A percentile compares a stretch with the other conserved stretches of the same genome.
These are phyloP conservation scores for Spodoptera exigua DNA, from an alignment of 2,888 invertebrate species.

Conservation along the genomic window DNA sequence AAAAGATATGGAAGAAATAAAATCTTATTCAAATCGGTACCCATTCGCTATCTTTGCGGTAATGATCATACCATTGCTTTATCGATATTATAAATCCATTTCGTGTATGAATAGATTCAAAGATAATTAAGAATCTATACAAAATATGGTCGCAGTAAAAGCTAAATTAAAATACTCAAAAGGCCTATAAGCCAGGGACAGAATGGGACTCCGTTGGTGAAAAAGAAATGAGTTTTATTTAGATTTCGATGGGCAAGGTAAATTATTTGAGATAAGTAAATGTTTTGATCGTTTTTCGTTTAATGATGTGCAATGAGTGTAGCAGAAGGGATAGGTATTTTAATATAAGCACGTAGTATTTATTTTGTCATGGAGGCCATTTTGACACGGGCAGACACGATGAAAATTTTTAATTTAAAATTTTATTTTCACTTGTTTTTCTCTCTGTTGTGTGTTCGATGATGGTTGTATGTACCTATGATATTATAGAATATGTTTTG, in stretches of 20 bases:
- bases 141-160: constrained; percentile 60
- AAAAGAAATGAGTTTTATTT: constrained; percentile 17
- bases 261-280: constrained; percentile 14
- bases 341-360: too few species aligned
- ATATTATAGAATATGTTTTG: too few species aligned
- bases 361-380: too few species aligned
- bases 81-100: constrained; percentile 50
- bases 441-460: too few species aligned
- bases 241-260: constrained; percentile 10
- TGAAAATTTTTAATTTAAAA: too few species aligned
- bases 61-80: constrained; percentile 40
- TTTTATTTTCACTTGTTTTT: too few species aligned
- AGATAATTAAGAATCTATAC: constrained; percentile 61
- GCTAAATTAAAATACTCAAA: constrained; percentile 71
- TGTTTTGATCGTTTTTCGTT: constrained; percentile 19
- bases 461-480: too few species aligned
- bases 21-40: constrained; percentile 42
- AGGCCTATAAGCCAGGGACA: constrained; percentile 57
- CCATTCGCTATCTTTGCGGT: constrained; percentile 45
- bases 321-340: constrained; percentile 1
- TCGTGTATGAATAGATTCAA: constrained; percentile 55
- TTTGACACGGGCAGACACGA: too few species aligned
- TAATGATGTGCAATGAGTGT: constrained; percentile 30
- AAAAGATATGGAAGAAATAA: constrained; percentile 38
- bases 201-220: constrained; percentile 32